A percentile compares a stretch with the other conserved stretches of the same genome.
Conservation (phyloP, 1,140 invertebrate genomes). For the Bombus cullumanus region DNA sequence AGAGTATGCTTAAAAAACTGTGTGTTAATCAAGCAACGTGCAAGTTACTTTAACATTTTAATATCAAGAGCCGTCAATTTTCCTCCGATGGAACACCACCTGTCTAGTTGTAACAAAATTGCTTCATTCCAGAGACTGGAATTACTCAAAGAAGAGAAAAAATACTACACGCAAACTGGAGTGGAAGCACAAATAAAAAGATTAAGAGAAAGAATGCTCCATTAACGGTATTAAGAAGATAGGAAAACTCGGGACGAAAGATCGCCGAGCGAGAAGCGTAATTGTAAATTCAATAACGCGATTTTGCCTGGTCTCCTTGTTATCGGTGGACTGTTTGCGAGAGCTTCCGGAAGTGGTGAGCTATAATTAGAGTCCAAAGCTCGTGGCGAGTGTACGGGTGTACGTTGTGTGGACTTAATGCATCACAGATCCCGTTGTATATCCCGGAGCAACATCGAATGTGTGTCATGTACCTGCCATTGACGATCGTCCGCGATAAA, state of each 20-base stretch:
- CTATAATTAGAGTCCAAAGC: too few species aligned
- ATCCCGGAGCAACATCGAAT: not conserved
- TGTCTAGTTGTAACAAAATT: not conserved
- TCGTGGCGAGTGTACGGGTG: too few species aligned
- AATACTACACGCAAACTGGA: too few species aligned
- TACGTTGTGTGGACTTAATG: too few species aligned
- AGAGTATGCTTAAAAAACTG: too few species aligned
- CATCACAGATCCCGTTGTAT: too few species aligned
- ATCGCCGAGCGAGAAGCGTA: not conserved
- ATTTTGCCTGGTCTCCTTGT: not conserved
- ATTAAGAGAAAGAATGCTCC: not conserved
- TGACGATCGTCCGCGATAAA: slow-evolving; percentile 12
- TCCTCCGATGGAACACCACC: too few species aligned
- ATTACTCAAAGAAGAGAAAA: not conserved
- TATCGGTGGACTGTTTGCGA: not conserved
- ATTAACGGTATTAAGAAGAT: slow-evolving; percentile 13
- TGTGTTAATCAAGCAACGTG: too few species aligned
- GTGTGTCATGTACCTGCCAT: slow-evolving; percentile 14
- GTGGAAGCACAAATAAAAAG: not conserved
- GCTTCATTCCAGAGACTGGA: not conserved
- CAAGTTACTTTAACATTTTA: too few species aligned
- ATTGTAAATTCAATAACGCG: slow-evolving; percentile 18
- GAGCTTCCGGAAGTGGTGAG: not conserved
- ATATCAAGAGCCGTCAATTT: too few species aligned
- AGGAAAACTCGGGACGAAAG: not conserved